A percentile compares a stretch with the other conserved stretches of the same genome.
phyloP scores from a whole-genome alignment of 2,797 vertebrate genomes.

The Pseudochirops corinnae region DNA sequence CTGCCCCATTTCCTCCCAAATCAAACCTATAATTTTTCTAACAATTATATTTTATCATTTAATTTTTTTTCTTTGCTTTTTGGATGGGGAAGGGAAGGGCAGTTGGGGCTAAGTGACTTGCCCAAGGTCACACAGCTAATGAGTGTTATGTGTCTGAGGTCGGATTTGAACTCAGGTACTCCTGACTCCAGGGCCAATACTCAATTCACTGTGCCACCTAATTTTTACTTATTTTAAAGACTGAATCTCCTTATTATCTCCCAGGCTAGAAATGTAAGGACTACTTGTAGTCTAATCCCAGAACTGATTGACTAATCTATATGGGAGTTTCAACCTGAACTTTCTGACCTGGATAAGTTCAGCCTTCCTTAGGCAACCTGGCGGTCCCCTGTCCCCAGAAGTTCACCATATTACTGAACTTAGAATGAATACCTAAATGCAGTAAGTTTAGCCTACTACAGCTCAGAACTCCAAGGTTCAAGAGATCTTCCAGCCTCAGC shows the following conservation, averaged over 20 bases:
- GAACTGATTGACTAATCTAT: neutral
- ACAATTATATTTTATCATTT: neutral
- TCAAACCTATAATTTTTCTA: neutral
- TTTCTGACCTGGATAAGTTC: neutral
- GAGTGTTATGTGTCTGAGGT: no score
- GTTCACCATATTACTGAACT: neutral
- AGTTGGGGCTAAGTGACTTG: no score
- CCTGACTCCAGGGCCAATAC: no score
- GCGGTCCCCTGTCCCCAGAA: neutral
- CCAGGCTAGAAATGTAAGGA: neutral
- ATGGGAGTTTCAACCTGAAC: neutral
- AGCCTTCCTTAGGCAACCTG: neutral
- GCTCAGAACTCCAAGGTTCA: no score
- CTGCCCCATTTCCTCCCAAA: neutral
- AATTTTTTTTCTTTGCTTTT: neutral
- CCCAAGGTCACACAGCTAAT: no score
- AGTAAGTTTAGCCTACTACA: neutral
- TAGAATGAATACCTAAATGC: neutral
- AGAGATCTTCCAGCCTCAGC: no score
- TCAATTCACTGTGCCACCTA: neutral
- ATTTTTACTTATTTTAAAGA: neutral
- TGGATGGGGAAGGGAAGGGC: no score
- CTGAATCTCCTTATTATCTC: neutral
- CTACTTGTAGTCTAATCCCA: neutral
- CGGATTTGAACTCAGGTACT: no score